phyloP scores from a whole-genome alignment of 2,797 vertebrate species.

The Graptemys geographica region DNA sequence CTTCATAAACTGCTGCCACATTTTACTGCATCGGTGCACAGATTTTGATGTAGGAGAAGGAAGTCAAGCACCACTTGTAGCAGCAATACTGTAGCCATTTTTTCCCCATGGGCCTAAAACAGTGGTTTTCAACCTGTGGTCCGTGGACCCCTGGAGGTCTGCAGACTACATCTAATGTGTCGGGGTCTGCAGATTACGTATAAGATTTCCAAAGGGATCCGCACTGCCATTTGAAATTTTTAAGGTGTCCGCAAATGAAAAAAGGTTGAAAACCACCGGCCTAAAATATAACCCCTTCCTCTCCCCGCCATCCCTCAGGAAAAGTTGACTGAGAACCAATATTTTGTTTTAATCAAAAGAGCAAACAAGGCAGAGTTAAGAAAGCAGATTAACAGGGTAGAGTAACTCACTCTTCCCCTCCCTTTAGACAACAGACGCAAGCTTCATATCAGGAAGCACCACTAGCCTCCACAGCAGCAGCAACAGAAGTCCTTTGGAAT shows the following conservation, averaged over 20 bases:
- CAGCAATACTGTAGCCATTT: background rate
- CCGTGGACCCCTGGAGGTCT: background rate
- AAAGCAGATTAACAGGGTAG: background rate
- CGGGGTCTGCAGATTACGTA: background rate
- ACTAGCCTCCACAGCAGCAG: background rate
- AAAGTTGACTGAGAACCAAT: background rate
- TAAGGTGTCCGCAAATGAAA: background rate
- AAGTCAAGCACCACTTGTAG: background rate
- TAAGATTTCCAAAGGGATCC: background rate
- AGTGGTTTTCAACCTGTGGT: background rate
- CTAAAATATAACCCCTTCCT: background rate
- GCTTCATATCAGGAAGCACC: background rate
- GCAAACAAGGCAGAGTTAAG: background rate
- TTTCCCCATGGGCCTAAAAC: background rate
- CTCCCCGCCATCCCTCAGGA: background rate
- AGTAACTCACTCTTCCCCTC: background rate
- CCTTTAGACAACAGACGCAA: background rate
- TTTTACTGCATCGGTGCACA: constrained; percentile 20
- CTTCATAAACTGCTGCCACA: background rate
- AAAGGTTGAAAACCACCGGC: background rate
- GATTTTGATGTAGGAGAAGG: background rate
- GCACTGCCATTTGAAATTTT: background rate
- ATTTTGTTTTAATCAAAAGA: background rate
- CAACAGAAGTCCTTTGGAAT: background rate
- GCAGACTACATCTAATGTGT: background rate